These are phyloP conservation scores for Octodon degus DNA, from an alignment of 2,113 vertebrate genomes.

Conservation along the genomic window DNA sequence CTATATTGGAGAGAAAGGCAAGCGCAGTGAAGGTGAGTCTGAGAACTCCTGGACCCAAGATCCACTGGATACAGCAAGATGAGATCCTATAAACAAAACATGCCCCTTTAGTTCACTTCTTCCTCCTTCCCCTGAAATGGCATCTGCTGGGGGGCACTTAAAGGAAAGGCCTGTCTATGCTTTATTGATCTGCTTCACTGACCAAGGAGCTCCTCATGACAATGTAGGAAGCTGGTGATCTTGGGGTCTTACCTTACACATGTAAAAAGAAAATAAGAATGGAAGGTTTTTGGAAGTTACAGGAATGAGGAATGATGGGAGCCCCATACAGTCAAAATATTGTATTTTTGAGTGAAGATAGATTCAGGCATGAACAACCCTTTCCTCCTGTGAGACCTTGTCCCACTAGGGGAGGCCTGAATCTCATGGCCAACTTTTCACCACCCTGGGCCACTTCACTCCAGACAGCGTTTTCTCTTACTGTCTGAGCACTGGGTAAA, in stretches of 20 bases:
- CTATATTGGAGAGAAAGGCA: neutral
- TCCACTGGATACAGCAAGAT: neutral
- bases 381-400: neutral
- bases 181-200: neutral
- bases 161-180: neutral
- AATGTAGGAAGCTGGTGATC: neutral
- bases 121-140: neutral
- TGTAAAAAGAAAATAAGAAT: neutral
- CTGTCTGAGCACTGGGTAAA: neutral
- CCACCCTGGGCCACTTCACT: neutral
- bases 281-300: neutral
- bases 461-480: neutral
- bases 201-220: neutral
- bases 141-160: neutral
- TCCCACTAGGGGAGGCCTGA: neutral
- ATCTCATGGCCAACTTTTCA: neutral
- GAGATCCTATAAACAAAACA: neutral
- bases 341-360: fast-evolving
- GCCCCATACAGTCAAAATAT: neutral
- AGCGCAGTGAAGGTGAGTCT: neutral
- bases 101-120: neutral
- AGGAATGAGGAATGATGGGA: neutral
- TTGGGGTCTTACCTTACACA: neutral
- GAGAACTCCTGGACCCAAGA: neutral
- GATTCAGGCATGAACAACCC: neutral